Percentiles rank a stretch among this genome's conserved stretches.
Conservation (phyloP, 2,797 vertebrate genomes). For the Spheniscus humboldti region DNA sequence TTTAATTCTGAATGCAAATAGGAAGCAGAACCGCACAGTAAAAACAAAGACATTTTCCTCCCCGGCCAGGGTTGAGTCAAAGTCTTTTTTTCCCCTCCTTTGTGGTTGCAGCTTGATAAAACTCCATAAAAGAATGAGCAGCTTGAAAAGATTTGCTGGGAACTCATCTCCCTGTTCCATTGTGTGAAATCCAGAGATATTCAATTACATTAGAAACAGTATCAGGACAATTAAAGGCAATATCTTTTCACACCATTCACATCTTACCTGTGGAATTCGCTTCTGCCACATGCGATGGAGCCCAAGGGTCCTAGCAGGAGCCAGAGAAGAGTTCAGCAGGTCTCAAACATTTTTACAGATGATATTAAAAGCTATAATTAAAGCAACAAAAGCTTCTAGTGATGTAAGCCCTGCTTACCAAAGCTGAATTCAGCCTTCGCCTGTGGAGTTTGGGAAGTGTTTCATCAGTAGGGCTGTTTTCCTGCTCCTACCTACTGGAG, state of each 20-base stretch:
- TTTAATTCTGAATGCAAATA: not conserved
- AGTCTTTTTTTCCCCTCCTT: not conserved
- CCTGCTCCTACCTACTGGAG: not conserved
- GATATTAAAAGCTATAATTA: not conserved
- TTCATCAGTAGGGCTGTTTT: not conserved
- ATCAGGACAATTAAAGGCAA: not conserved
- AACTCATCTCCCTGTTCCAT: not conserved
- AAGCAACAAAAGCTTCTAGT: not conserved
- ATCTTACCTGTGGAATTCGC: not conserved
- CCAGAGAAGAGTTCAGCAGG: not conserved
- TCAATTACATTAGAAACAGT: not conserved
- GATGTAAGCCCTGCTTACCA: not conserved
- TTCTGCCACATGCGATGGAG: not conserved
- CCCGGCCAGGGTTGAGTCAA: not conserved
- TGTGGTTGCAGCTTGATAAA: constrained; percentile 9
- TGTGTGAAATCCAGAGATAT: not conserved
- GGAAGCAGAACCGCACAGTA: not conserved
- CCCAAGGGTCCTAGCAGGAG: not conserved
- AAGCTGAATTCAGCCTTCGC: not conserved
- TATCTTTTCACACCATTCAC: not conserved
- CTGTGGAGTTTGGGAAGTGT: not conserved
- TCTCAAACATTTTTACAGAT: not conserved
- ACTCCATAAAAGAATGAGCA: not conserved
- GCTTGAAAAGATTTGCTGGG: not conserved
- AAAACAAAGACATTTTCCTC: constrained; percentile 20